Evolutionary conservation across 2,113 vertebrate genomes (phyloP).

Genomic region (Coryphaenoides rupestris): DNA sequence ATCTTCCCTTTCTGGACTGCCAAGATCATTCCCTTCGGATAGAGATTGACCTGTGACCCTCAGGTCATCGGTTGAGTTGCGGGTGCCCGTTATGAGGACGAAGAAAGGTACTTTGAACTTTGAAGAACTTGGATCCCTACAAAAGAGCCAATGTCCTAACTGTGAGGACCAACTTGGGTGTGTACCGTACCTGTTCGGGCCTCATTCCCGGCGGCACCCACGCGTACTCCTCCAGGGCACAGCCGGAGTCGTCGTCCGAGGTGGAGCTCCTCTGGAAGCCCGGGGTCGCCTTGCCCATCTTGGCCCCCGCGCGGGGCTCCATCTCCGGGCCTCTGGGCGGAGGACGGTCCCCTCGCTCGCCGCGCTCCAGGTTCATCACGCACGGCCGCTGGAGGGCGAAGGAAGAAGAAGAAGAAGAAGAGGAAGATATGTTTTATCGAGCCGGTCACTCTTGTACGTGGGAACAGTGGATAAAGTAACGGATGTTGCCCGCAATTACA

Average conservation of each 20-base stretch:
- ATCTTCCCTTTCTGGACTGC: too few species aligned
- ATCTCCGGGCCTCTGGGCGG: constrained; percentile 73
- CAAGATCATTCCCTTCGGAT: too few species aligned
- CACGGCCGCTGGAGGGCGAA: constrained; percentile 58
- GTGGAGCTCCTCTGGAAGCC: constrained; percentile 94
- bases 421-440: too few species aligned
- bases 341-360: constrained; percentile 48
- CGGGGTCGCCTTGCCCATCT: constrained; percentile 73
- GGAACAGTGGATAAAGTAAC: too few species aligned
- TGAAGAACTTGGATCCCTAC: too few species aligned
- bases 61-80: too few species aligned
- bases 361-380: constrained; percentile 78
- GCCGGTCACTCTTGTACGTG: too few species aligned
- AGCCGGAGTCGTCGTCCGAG: constrained; percentile 92
- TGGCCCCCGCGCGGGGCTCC: constrained; percentile 77
- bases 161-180: not conserved
- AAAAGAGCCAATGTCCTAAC: not conserved
- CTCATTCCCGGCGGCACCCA: constrained; percentile 93
- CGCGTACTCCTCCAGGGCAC: constrained; percentile 90
- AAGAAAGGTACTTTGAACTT: too few species aligned
- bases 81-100: too few species aligned
- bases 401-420: too few species aligned
- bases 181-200: constrained; percentile 87
- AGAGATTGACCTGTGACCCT: too few species aligned
- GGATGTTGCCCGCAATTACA: too few species aligned